phyloP scores from a whole-genome alignment of 1,140 invertebrate genomes.

The Drosophila ananassae region DNA sequence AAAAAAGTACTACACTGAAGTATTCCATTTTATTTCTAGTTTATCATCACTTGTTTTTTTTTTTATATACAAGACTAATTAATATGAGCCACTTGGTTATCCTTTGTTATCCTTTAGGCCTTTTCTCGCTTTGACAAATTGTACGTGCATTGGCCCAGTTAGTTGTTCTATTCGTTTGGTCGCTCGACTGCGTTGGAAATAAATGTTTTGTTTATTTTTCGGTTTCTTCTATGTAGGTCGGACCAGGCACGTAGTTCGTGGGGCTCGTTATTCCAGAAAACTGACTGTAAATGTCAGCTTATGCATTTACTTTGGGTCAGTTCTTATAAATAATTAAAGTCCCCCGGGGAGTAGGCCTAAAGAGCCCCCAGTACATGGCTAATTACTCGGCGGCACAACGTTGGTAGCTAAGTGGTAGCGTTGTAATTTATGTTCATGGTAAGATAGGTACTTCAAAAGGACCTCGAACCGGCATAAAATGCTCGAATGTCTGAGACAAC shows the following conservation, averaged over 20 bases:
- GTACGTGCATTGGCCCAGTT: slow-evolving; percentile 28
- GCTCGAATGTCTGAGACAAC: slow-evolving; percentile 5
- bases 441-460: slow-evolving; percentile 30
- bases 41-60: not conserved
- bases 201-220: slow-evolving; percentile 40
- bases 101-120: slow-evolving; percentile 9
- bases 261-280: slow-evolving; percentile 23
- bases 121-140: slow-evolving; percentile 31
- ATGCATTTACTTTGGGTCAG: slow-evolving; percentile 47
- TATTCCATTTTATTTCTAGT: no score
- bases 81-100: slow-evolving; percentile 10
- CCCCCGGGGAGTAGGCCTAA: slow-evolving; percentile 19
- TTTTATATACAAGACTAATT: slow-evolving; percentile 16
- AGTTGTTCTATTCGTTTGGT: slow-evolving; percentile 11
- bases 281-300: slow-evolving; percentile 41
- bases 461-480: slow-evolving; percentile 13
- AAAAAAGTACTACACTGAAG: no score
- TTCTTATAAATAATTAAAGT: slow-evolving; percentile 48
- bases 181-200: slow-evolving; percentile 14
- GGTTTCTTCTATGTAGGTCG: not conserved
- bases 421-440: slow-evolving; percentile 28
- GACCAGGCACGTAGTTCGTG: slow-evolving; percentile 17
- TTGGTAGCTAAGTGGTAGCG: not conserved
- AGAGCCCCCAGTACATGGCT: slow-evolving; percentile 30
- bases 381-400: slow-evolving; percentile 18